Conservation (phyloP, 2,888 invertebrate genomes). For the Tromatobia lineatoria region DNA sequence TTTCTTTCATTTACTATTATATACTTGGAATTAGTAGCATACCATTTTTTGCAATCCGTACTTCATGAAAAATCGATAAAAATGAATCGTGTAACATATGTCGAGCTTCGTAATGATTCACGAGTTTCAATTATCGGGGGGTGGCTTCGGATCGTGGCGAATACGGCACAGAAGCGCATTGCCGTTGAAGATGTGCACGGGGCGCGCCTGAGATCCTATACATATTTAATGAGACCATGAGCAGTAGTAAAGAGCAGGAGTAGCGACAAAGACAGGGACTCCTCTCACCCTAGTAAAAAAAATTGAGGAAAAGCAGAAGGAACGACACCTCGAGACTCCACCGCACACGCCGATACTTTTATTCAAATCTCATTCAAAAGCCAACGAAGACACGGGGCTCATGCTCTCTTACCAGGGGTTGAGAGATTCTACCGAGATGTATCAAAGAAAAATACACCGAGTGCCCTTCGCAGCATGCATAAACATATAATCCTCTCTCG, state of each 20-base stretch:
- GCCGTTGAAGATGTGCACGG: conserved; percentile 54
- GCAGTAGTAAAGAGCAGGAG: conserved; percentile 81
- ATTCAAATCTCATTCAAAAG: conserved; percentile 83
- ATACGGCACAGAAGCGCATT: conserved; percentile 6
- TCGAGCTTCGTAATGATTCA: conserved; percentile 80
- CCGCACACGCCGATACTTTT: conserved; percentile 80
- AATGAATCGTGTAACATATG: conserved; percentile 77
- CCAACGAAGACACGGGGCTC: conserved; percentile 69
- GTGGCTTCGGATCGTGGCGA: conserved; percentile 66
- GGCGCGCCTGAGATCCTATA: conserved; percentile 80
- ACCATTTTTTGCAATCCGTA: neutral
- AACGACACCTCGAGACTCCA: conserved; percentile 53
- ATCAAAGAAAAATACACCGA: conserved; percentile 85
- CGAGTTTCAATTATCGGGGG: conserved; percentile 76
- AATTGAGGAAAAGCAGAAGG: conserved; percentile 44
- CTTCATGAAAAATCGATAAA: neutral
- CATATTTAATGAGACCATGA: conserved; percentile 85
- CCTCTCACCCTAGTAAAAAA: conserved; percentile 40
- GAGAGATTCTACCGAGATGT: conserved; percentile 69
- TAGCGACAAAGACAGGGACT: conserved; percentile 46
- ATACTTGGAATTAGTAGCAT: neutral
- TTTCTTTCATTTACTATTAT: conserved; percentile 35
- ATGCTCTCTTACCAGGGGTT: conserved; percentile 59
- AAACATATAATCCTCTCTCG: conserved; percentile 71
- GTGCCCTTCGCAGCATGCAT: conserved; percentile 83